These are phyloP conservation scores for Leptopterna dolabrata DNA, from an alignment of 2,888 invertebrate genomes.

Conservation along the genomic window DNA sequence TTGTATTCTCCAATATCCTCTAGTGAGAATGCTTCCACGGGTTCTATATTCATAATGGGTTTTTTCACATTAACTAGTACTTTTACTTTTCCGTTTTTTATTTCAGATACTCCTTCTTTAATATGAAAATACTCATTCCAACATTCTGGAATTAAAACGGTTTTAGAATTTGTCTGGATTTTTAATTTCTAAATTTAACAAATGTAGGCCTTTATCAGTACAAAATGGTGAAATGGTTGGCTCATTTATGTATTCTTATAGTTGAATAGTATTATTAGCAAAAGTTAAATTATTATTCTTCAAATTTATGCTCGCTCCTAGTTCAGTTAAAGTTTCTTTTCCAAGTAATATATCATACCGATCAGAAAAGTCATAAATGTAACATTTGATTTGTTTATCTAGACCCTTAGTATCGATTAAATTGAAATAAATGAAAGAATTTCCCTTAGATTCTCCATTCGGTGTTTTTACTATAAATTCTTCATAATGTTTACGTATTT, in stretches of 20 bases:
- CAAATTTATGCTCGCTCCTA: background rate
- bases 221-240: background rate
- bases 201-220: background rate
- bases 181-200: background rate
- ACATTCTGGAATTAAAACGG: background rate
- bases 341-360: background rate
- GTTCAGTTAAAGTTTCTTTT: background rate
- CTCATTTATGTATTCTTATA: background rate
- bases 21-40: too few relatives aligned
- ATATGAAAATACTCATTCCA: background rate
- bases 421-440: background rate
- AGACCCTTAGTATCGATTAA: background rate
- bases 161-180: background rate
- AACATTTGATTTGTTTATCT: background rate
- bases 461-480: background rate
- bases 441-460: background rate
- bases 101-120: too few relatives aligned
- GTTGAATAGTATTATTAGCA: background rate
- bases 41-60: too few relatives aligned
- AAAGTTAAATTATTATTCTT: background rate
- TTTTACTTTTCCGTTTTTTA: too few relatives aligned
- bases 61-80: too few relatives aligned
- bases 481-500: background rate
- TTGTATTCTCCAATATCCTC: too few relatives aligned
- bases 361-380: background rate